Evolutionary conservation across 2,113 vertebrate genomes (phyloP).

Genomic region (Hemiprocne comata): DNA sequence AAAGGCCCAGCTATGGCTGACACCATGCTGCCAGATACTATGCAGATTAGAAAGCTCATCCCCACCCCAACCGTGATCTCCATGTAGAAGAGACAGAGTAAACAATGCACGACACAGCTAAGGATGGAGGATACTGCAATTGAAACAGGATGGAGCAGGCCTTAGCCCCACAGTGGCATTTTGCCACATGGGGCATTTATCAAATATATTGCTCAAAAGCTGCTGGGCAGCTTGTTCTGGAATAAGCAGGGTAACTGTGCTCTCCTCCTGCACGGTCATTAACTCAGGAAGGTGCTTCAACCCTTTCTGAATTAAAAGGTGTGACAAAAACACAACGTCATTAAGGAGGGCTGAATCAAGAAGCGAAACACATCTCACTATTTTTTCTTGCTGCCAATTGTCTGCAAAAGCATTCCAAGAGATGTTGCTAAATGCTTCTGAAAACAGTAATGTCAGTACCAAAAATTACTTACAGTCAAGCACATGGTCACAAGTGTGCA

Average conservation of each 20-base stretch:
- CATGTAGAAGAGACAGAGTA: background rate
- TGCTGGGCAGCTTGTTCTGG: background rate
- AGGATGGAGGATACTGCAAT: rapidly evolving
- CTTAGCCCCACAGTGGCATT: background rate
- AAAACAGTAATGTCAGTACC: background rate
- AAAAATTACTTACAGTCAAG: background rate
- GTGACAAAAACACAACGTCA: background rate
- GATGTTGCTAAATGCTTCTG: background rate
- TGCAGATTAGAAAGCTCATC: background rate
- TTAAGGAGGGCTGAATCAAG: background rate
- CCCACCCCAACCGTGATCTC: rapidly evolving
- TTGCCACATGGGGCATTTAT: background rate
- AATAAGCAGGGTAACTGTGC: background rate
- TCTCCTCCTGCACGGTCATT: background rate
- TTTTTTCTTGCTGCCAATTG: background rate
- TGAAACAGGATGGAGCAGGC: background rate
- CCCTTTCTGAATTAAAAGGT: background rate
- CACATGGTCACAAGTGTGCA: background rate
- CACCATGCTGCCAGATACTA: background rate
- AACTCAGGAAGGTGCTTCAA: background rate
- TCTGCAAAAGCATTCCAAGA: background rate
- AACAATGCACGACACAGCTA: rapidly evolving
- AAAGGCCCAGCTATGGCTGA: background rate
- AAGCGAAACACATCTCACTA: background rate
- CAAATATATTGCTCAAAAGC: background rate